These are phyloP conservation scores for Saccostrea glomerata DNA, from an alignment of 1,140 invertebrate genomes.

Conservation along the genomic window DNA sequence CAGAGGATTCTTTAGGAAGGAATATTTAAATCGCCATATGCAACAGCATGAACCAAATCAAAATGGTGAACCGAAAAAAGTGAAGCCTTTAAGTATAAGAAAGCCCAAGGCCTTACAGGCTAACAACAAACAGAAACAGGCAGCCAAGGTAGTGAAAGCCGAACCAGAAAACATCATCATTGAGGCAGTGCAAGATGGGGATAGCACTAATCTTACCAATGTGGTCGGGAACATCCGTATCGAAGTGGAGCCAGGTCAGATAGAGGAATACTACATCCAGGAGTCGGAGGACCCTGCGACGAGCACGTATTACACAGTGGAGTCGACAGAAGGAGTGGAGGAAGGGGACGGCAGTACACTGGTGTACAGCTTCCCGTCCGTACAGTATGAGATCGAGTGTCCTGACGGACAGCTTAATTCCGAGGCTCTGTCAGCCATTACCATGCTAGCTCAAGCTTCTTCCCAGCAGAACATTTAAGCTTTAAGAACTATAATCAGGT, in stretches of 20 bases:
- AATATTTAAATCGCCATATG: constrained; percentile 67
- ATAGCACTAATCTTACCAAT: not conserved
- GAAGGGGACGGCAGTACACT: constrained; percentile 5
- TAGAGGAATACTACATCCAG: constrained; percentile 7
- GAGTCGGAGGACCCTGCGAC: not conserved
- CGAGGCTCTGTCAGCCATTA: constrained; percentile 45
- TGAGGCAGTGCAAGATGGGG: not conserved
- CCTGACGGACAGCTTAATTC: constrained; percentile 34
- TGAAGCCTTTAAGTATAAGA: not conserved
- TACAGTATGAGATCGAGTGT: constrained; percentile 44
- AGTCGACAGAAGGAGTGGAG: not conserved
- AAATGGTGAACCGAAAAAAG: not conserved
- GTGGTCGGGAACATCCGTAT: constrained; percentile 14
- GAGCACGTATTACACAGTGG: constrained; percentile 22
- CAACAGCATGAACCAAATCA: constrained; percentile 51
- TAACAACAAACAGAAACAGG: not conserved
- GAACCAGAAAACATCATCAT: constrained; percentile 1
- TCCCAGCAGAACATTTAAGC: not conserved
- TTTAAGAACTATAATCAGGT: not conserved
- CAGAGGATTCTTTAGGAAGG: constrained; percentile 67
- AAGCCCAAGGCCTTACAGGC: constrained; percentile 11
- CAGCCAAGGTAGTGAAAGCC: not conserved
- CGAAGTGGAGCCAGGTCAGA: constrained; percentile 12
- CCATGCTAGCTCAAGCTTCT: constrained; percentile 27
- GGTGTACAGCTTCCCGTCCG: constrained; percentile 43